Evolutionary conservation across 2,797 vertebrate genomes (phyloP).

Genomic region (Lateolabrax maculatus): DNA sequence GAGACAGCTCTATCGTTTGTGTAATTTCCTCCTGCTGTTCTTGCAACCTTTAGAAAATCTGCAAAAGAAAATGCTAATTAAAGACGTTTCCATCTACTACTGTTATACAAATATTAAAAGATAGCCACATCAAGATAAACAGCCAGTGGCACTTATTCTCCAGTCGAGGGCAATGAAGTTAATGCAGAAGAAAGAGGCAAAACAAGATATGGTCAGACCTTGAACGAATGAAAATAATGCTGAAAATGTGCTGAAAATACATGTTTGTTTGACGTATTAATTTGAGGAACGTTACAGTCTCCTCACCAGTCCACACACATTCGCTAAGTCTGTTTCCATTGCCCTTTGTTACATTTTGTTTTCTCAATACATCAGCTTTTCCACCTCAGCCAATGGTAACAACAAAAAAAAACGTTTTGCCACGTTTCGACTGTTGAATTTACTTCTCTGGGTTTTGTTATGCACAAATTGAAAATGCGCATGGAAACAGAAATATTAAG

Average conservation of each 20-base stretch:
- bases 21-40: not conserved
- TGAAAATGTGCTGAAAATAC: not conserved
- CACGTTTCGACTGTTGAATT: not conserved
- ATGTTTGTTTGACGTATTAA: not conserved
- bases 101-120: not conserved
- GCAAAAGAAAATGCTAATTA: not conserved
- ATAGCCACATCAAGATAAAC: not conserved
- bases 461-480: not conserved
- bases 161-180: not conserved
- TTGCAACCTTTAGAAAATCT: slow-evolving; percentile 5
- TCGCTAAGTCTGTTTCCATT: not conserved
- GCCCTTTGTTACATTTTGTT: not conserved
- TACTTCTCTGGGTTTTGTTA: not conserved
- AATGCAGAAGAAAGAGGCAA: slow-evolving; percentile 1
- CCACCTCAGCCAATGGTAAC: not conserved
- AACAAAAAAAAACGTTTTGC: not conserved
- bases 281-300: not conserved
- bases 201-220: not conserved
- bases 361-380: not conserved
- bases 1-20: not conserved
- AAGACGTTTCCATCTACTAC: not conserved
- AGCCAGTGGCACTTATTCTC: not conserved
- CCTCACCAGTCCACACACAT: not conserved
- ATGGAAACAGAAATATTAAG: not conserved
- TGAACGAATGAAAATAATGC: not conserved